Evolutionary conservation across 2,888 invertebrate genomes (phyloP), one percentile per base, ranked within the genome.

Genomic region (Yponomeuta cagnagella): DNA sequence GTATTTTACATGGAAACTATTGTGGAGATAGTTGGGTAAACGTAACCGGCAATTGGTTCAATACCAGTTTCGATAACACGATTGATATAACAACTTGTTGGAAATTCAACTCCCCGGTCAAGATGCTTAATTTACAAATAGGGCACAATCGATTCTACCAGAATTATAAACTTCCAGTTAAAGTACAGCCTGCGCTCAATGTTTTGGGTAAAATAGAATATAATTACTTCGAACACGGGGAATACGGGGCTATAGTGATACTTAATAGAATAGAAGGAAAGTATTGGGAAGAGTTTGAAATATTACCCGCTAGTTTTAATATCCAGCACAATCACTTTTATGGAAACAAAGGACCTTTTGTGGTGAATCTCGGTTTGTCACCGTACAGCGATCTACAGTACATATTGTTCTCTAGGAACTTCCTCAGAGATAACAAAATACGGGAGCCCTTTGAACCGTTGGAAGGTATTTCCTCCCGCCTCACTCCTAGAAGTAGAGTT

Each of bases 1-100:
- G 98, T 0, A 94, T 99, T 66, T 89, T 98, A 70, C 96, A 99
- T 75, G 98, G 99, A 2, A 99, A 99, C 85, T 98, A 95, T 80
- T 99, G 99, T 79, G 95, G 96, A 6, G 93, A 95, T 77, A 94
- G 96, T 67, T 95, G 96, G 90, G 95, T 98, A 1, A 99, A 99
- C 84, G 94, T 98, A n/a, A 98, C 97, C 0, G 96, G 96, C n/a
- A 98, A 97, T 82, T 94, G 93, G 85, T 98, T 99, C 83, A 96
- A 96, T 76, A 94, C 95, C 68, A 97, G 97, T 77, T 82, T 93
- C 48, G 95, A 95, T 78, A 96, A 96, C 73, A 97, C 96, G 1
- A 88, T 99, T 48, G 96, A 97, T 80, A 93, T 98, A 71, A 93
- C 95, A 72, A 96, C 98, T 0, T 98, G 98, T 85, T 98, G 97